Conservation (phyloP, 2,888 invertebrate genomes). For the Panopea generosa region DNA sequence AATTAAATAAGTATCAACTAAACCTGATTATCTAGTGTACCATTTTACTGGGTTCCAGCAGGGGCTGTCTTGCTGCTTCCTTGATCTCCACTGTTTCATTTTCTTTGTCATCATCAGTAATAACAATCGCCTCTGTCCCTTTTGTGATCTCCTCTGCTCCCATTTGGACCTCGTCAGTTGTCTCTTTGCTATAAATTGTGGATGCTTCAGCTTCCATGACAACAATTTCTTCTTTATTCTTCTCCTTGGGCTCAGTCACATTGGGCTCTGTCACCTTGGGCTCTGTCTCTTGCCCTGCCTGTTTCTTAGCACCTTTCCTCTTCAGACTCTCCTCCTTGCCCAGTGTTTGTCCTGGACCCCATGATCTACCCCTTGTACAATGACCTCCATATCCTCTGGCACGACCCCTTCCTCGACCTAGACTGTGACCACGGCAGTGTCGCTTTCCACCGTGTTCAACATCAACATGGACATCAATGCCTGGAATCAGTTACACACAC, state of each 20-base stretch:
- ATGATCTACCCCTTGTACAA: slow-evolving; percentile 15
- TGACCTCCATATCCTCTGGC: slow-evolving; percentile 15
- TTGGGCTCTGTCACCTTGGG: neutral
- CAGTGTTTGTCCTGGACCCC: slow-evolving; percentile 9
- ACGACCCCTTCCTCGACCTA: slow-evolving; percentile 10
- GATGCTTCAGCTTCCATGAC: slow-evolving; percentile 18
- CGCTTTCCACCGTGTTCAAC: slow-evolving; percentile 70
- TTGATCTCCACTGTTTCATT: slow-evolving; percentile 8
- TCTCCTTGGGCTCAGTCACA: too few relatives aligned
- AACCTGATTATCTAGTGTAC: neutral
- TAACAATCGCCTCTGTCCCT: slow-evolving; percentile 29
- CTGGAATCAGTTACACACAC: slow-evolving; percentile 55
- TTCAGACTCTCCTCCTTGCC: slow-evolving; percentile 11
- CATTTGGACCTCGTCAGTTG: slow-evolving; percentile 5
- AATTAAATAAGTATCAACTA: neutral
- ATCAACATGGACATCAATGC: slow-evolving; percentile 85
- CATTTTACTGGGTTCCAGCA: too few relatives aligned
- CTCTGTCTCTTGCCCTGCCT: neutral
- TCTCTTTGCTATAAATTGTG: neutral
- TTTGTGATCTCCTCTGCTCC: slow-evolving; percentile 26
- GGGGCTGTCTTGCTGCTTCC: slow-evolving; percentile 22
- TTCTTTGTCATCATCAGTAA: slow-evolving; percentile 19
- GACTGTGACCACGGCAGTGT: slow-evolving; percentile 17
- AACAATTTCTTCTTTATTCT: slow-evolving; percentile 10
- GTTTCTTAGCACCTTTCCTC: slow-evolving; percentile 21